These are phyloP conservation scores for Apocrypta bakeri DNA, from an alignment of 1,140 invertebrate species.

Conservation along the genomic window DNA sequence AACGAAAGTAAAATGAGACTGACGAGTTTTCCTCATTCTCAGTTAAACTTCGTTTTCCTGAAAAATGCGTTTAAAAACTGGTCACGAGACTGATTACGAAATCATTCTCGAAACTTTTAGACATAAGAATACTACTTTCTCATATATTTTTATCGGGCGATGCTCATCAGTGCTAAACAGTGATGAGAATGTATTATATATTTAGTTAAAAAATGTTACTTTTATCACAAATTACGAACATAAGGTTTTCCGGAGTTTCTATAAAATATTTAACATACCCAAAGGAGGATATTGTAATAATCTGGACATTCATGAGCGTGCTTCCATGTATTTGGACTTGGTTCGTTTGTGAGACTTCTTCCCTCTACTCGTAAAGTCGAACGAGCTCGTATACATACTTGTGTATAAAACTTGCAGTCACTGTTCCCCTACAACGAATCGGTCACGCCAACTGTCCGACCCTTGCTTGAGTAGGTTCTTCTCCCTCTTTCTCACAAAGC, in stretches of 20 bases:
- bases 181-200: too few relatives aligned
- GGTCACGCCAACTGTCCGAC: constrained; percentile 1
- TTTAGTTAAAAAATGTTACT: too few relatives aligned
- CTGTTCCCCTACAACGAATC: neutral
- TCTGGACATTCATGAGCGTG: neutral
- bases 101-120: neutral
- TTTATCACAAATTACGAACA: too few relatives aligned
- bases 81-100: neutral
- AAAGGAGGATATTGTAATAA: too few relatives aligned
- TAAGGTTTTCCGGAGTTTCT: too few relatives aligned
- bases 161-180: neutral
- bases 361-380: neutral
- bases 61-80: constrained; percentile 4
- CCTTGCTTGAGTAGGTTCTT: neutral
- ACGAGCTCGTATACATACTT: neutral
- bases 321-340: neutral
- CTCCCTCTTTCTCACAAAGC: neutral
- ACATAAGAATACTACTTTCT: neutral
- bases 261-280: neutral
- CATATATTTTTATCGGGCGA: neutral
- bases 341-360: neutral
- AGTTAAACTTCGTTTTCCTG: constrained; percentile 1
- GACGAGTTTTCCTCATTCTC: neutral
- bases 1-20: constrained; percentile 3
- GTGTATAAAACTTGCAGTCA: neutral